Base-by-base conservation (phyloP, 2,113 vertebrate genomes). In the Theropithecus gelada region DNA sequence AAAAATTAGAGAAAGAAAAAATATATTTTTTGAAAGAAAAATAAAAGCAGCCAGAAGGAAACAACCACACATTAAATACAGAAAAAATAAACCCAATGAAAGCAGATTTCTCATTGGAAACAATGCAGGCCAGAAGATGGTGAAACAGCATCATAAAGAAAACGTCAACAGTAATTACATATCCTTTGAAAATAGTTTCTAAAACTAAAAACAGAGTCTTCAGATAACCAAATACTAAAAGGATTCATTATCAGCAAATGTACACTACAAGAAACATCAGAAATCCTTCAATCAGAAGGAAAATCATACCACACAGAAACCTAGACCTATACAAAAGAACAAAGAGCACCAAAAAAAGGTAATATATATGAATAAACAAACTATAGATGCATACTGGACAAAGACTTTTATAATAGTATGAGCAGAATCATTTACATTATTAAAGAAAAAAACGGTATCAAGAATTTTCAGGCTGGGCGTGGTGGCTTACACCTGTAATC, bases 141-240 rank as follows among this genome's bases (percentile, higher is more conserved):
- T 81, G 22, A 94, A 35, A 43, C n/a, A 95, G 48, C 50, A 94
- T 55, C 80, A 90, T 72, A 50, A 87, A 90, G 86, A 94, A 68
- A 72, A 2, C 61, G 17, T 66, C 79, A 96, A 93, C n/a, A 93
- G 59, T 64, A 92, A 70, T 92, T 90, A 52, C 38, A 79, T 18
- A 83, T 16, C 16, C 81, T 93, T 32, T 78, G 75, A 97, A 95
- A 86, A 78, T 1, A 82, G 52, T 27, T 68, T 93, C 35, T 32
- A 68, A 89, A 94, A 95, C 68, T 90, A 48, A 94, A 93, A n/a
- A 64, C 57, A 90, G 90, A 92, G 14, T 90, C 23, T 96, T 90
- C 64, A 96, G 40, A 80, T 55, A 93, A 25, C 90, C 40, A 82
- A 87, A 87, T 76, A 59, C 50, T 72, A 64, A 70, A 88, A 92